Evolutionary conservation across 2,888 invertebrate species (phyloP), one percentile per base, ranked within the genome.

Genomic region (Malthinus seriepunctatus): DNA sequence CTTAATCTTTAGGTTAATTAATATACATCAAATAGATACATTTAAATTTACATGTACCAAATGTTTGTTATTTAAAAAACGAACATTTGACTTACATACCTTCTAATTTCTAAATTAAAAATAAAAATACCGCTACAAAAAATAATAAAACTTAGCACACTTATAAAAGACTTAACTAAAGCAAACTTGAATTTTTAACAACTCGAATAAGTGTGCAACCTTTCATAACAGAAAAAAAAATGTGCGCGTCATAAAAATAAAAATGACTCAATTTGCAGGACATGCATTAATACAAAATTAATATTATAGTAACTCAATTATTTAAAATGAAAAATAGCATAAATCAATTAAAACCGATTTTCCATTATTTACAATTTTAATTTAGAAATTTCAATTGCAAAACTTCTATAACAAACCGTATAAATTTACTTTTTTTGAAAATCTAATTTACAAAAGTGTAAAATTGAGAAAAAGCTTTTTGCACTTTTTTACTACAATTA

Each of bases 371-470:
- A 42, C 14, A 42, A 42, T 9, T 12, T 23, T 9, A 42, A 42
- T 15, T 15, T 15, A 7, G n/a, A 15, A 42, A 42, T 42, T 42
- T 23, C 23, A 42, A 42, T 42, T 15, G 23, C 12, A 42, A 42
- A 42, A 42, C 12, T 42, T 42, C 7, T 42, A 42, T 42, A 23
- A 23, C 23, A 23, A 23, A 23, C 39, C 23, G 39, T 42, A 42
- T 42, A 42, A 42, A 37, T 14, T 42, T 50, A 50, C 8, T 37
- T 33, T 14, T 46, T 50, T 50, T 32, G 10, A 47, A 45, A 51
- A 38, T 37, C 37, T 12, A 59, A 59, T 59, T 54, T 59, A 59
- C 54, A 59, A 59, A 59, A 54, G 59, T 59, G 59, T 54, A 59
- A 59, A 59, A 59, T 59, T 44, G 55, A 55, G 55, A 55, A 55